Base-by-base conservation (phyloP, 64 coral and sea anemone genomes). In the Pachyseris speciosa region DNA sequence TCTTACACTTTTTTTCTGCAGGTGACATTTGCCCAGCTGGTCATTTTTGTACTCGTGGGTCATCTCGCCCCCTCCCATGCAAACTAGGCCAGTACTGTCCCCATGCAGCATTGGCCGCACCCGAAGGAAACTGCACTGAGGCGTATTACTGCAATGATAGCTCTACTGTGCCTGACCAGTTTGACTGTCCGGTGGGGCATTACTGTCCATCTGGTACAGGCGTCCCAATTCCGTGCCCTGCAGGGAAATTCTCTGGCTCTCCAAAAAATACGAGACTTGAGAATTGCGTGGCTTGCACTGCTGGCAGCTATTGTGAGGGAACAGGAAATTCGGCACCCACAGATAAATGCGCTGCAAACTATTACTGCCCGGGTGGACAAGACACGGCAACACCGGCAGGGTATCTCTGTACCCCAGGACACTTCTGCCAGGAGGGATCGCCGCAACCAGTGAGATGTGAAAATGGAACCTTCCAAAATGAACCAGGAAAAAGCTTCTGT, bases 391-490 rank as follows among this genome's bases (percentile, higher is more conserved):
- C 93, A 37, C 97, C 97, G 11, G 37, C 16, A 39, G 86, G 93
- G 15, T 87, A 90, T 65, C 27, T 65, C 8, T 99, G 97, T 50
- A 90, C 94, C 7, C 66, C 37, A 79, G 97, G 97, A 10, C 97
- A 99, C 53, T 93, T 87, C 38, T 99, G 97, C 48, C 87, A 87
- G 9, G 41, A 30, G 29, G 97, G 93, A 29, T 83, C 89, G 67
- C 30, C 87, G 16, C 68, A 59, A 16, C 94, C 97, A 16, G 75
- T 60, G 31, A 80, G 93, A 41, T 99, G 97, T 69, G 86, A 78
- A 75, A 95, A 84, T 90, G 97, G 97, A 20, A 80, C 86, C 5
- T 99, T 93, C 86, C 97, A 99, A 59, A 95, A 99, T 90, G 90
- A 93, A 28, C 64, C 52, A 28, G 93, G 85, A 12, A 49, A 95